These are phyloP conservation scores for Parotia lawesii DNA, from an alignment of 2,113 vertebrate species.

Conservation along the genomic window DNA sequence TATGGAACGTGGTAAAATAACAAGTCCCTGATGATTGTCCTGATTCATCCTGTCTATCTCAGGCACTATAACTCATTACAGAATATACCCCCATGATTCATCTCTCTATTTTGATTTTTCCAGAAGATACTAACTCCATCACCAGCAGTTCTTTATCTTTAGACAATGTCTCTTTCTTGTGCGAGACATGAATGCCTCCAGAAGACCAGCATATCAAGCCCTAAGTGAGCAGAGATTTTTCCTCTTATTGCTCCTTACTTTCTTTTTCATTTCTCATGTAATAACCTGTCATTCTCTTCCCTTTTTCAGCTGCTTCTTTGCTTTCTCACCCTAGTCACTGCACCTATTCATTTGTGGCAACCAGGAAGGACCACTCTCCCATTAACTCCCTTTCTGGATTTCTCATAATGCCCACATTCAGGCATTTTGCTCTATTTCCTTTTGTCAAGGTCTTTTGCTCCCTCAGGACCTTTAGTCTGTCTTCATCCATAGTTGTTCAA, in stretches of 20 bases:
- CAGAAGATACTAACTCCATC: not conserved
- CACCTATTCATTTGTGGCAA: not conserved
- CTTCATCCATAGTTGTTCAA: not conserved
- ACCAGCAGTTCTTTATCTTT: not conserved
- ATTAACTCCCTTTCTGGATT: not conserved
- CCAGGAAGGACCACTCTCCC: not conserved
- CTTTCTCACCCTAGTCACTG: not conserved
- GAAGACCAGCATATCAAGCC: not conserved
- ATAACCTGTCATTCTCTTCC: not conserved
- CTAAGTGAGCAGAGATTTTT: not conserved
- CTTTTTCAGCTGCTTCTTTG: not conserved
- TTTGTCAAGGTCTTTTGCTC: not conserved
- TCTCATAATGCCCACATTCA: not conserved
- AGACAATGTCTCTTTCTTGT: not conserved
- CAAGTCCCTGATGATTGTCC: not conserved
- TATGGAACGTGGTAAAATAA: not conserved
- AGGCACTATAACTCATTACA: not conserved
- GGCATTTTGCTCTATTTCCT: not conserved
- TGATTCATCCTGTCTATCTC: not conserved
- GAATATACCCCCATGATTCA: not conserved
- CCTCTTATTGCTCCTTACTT: not conserved
- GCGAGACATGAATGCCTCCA: not conserved
- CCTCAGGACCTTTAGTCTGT: not conserved
- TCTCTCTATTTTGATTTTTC: not conserved
- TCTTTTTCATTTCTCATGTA: not conserved